Base-by-base conservation (phyloP, 1,140 invertebrate genomes). In the Meloidogyne hapla region DNA sequence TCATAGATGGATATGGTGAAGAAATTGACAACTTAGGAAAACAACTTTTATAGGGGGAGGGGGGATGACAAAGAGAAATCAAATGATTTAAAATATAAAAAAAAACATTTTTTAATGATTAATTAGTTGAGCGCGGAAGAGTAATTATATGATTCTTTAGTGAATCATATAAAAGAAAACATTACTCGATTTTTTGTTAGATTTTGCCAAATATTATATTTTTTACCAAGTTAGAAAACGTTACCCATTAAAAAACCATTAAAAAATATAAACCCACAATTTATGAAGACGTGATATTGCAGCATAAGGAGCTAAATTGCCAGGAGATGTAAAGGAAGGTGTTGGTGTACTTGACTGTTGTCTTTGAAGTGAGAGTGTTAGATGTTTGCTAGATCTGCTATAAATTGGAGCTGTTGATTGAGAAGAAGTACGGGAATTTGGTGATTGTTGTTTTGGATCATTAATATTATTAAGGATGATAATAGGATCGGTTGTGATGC, bases 401-500 rank as follows among this genome's bases (percentile, higher is more conserved):
- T 56, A 56, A 21, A 56, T 56, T 56, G 48, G 48, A 56, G n/a
- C n/a, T n/a, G 48, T 56, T 56, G 48, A 56, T n/a, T 56, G 48
- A 8, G 48, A 56, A 8, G 48, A 56, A 56, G 48, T 5, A 5
- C 48, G 48, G 6, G 48, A 56, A 56, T 56, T 56, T 21, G 18
- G 18, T 56, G 48, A 56, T 6, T 56, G 48, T 56, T 56, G 48
- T 56, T 56, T 56, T n/a, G 6, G n/a, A 56, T 56, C 48, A 1
- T 56, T 56, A n/a, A n/a, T 6, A 56, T 56, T 56, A n/a, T 56
- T n/a, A n/a, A 9, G n/a, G 48, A 56, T 18, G 33, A 48, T 48
- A 48, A 15, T 15, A 1, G 48, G 18, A 56, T 56, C 48, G 33
- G 0, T 33, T 6, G 9, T 33, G 33, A 6, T 33, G 33, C 9